Evolutionary conservation across 2,888 invertebrate species (phyloP), one percentile per base, ranked within the genome.

Genomic region (Dynastes hyllus): DNA sequence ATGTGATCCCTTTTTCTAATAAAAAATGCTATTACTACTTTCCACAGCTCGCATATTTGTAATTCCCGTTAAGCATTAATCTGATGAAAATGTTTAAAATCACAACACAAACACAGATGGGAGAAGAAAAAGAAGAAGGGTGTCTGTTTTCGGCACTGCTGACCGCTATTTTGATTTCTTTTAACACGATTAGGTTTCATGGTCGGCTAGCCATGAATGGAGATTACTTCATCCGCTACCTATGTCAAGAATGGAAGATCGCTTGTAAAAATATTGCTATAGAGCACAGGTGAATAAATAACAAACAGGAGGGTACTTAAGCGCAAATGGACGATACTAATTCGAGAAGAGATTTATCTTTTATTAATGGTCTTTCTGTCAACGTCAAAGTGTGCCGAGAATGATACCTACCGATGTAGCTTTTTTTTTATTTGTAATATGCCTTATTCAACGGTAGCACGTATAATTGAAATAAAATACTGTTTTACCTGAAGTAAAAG

Each of bases 301-400:
- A 63, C 50, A 45, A 69, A 45, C 69, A 22, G 9, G 8, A 16
- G 69, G 50, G 69, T 69, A 45, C 69, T 69, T 69, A 69, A 51
- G 50, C 4, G 69, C 69, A 69, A 69, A 69, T 69, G 69, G 69
- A 69, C 50, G 69, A 27, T 69, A 69, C 69, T 69, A 69, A 50
- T 69, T 69, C 50, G 69, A 11, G 50, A 45, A 16, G 69, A 69
- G 69, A 69, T 69, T 69, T 69, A 69, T 69, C 69, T 69, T 45
- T 69, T 69, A 69, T 69, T 69, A 69, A 69, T 69, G 69, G 45
- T 69, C 50, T 69, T 69, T 69, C 69, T 69, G 69, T 69, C 69
- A 69, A 69, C 69, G 50, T 50, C 50, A 27, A 69, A 50, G 50
- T 51, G 27, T 29, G 69, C 50, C 27, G 22, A 11, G 50, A 69